A percentile compares a stretch with the other conserved stretches of the same genome.
Evolutionary conservation across 1,140 invertebrate species (phyloP).

Genomic region (Sycobia sp.): DNA sequence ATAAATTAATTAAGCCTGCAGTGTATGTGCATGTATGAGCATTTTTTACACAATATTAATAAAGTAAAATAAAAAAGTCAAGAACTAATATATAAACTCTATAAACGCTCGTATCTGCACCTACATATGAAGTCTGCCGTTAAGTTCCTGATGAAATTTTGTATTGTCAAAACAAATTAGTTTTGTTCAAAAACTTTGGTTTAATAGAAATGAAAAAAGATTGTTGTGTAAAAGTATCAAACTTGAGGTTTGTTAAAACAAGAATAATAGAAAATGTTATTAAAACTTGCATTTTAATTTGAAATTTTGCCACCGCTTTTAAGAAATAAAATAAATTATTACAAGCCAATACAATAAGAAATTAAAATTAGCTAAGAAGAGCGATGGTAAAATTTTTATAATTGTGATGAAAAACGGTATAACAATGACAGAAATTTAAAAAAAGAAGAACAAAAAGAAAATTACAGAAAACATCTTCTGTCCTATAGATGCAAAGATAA

Average conservation of each 20-base stretch:
- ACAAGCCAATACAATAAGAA: constrained; percentile 30
- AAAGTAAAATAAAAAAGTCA: constrained; percentile 43
- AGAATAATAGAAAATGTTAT: too few relatives aligned
- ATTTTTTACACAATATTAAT: constrained; percentile 46
- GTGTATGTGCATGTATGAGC: constrained; percentile 40
- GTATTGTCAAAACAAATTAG: constrained; percentile 58
- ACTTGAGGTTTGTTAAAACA: too few relatives aligned
- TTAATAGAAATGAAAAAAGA: constrained; percentile 34
- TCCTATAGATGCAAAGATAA: constrained; percentile 41
- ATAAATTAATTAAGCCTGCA: constrained; percentile 34
- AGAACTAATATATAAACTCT: constrained; percentile 34
- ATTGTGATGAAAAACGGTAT: constrained; percentile 25
- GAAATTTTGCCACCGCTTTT: constrained; percentile 46
- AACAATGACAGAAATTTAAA: too few relatives aligned
- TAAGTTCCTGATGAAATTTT: constrained; percentile 56
- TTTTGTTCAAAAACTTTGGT: constrained; percentile 5
- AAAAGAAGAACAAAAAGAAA: constrained; percentile 23
- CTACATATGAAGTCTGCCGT: constrained; percentile 45
- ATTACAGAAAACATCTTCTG: constrained; percentile 30
- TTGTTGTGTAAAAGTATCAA: constrained; percentile 35
- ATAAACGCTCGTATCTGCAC: constrained; percentile 38
- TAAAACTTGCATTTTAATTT: constrained; percentile 42
- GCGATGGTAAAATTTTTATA: constrained; percentile 26
- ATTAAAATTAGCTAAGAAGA: neutral
- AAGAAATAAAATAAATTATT: neutral